Conservation (phyloP, 2,888 invertebrate genomes). For the Diarsia dahlii region DNA sequence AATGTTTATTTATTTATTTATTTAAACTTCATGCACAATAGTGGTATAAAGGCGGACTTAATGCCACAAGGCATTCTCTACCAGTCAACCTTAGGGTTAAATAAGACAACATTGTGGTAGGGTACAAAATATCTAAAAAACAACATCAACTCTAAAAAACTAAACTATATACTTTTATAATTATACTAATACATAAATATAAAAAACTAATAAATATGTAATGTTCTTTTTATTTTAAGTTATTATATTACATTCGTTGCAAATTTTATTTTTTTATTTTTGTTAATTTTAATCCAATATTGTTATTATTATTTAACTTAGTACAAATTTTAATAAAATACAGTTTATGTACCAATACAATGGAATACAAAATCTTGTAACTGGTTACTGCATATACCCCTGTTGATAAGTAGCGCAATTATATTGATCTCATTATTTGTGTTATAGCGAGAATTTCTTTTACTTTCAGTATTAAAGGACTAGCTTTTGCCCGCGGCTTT, state of each 20-base stretch:
- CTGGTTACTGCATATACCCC: not conserved
- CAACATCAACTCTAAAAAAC: too few relatives aligned
- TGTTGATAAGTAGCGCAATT: constrained; percentile 30
- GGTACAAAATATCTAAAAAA: too few relatives aligned
- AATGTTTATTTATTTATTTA: too few relatives aligned
- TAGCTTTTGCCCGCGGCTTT: too few relatives aligned
- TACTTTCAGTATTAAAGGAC: not conserved
- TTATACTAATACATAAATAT: too few relatives aligned
- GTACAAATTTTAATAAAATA: constrained; percentile 18
- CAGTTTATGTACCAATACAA: constrained; percentile 29
- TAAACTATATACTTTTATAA: too few relatives aligned
- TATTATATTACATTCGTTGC: constrained; percentile 9
- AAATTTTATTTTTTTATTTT: constrained; percentile 20
- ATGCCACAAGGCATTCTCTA: too few relatives aligned
- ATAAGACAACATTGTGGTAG: too few relatives aligned
- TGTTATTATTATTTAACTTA: constrained; percentile 46
- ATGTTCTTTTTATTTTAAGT: constrained; percentile 1
- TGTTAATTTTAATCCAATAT: constrained; percentile 19
- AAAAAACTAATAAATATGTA: too few relatives aligned
- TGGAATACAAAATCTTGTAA: constrained; percentile 15
- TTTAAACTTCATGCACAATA: too few relatives aligned
- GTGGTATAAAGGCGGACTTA: too few relatives aligned
- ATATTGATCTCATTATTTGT: constrained; percentile 37
- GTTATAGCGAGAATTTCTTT: not conserved
- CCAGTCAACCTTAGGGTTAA: too few relatives aligned